Percentiles rank a stretch among this genome's conserved stretches.
phyloP scores from a whole-genome alignment of 2,797 vertebrate species.

The Pseudomugil tenellus region DNA sequence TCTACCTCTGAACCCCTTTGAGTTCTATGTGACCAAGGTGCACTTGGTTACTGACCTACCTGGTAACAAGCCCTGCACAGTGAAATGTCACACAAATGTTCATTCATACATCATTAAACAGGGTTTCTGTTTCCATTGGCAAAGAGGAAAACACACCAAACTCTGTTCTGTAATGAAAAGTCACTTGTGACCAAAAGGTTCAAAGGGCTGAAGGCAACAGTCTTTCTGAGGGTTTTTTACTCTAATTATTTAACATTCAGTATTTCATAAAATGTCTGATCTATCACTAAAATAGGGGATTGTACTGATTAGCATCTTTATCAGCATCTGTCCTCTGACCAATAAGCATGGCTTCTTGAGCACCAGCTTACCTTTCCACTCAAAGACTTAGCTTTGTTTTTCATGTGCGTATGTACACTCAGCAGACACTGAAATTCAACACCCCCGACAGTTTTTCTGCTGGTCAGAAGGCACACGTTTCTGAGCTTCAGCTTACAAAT shows the following conservation, averaged over 20 bases:
- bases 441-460: constrained; percentile 51
- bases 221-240: constrained; percentile 52
- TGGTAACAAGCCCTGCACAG: constrained; percentile 47
- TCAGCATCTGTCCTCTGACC: constrained; percentile 67
- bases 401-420: constrained; percentile 32
- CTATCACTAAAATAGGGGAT: constrained; percentile 71
- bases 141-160: constrained; percentile 61
- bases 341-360: constrained; percentile 72
- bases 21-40: constrained; percentile 25
- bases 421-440: constrained; percentile 29
- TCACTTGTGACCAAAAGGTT: constrained; percentile 55
- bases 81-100: constrained; percentile 64
- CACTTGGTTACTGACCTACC: constrained; percentile 20
- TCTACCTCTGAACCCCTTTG: constrained; percentile 5
- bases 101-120: constrained; percentile 68
- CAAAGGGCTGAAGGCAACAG: constrained; percentile 34
- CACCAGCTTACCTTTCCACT: constrained; percentile 42
- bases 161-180: constrained; percentile 73
- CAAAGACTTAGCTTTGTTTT: constrained; percentile 73
- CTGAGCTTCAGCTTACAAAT: constrained; percentile 84
- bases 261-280: constrained; percentile 56
- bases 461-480: constrained; percentile 71
- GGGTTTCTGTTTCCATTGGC: constrained; percentile 56
- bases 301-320: constrained; percentile 56
- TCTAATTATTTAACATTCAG: constrained; percentile 40